phyloP scores from a whole-genome alignment of 2,888 invertebrate species.

The Aphidoletes aphidimyza region DNA sequence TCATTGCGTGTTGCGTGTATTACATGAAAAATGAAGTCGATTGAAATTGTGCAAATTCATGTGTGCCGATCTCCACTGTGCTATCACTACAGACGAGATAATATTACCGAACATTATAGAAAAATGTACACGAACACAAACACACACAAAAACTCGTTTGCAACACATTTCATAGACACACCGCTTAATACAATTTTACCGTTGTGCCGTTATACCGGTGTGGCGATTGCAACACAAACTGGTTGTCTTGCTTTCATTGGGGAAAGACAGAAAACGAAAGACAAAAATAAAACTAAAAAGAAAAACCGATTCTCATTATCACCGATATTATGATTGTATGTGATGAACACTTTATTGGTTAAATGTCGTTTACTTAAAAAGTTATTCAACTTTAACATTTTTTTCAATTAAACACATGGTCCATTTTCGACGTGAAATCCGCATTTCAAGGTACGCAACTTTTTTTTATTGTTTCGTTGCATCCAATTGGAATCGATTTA shows the following conservation, averaged over 20 bases:
- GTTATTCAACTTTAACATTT: conserved; percentile 50
- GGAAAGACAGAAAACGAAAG: not conserved
- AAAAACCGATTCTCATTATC: conserved; percentile 17
- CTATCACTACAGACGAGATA: not conserved
- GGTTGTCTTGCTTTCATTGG: not conserved
- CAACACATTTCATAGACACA: not conserved
- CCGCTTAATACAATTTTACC: not conserved
- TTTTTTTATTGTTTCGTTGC: no score
- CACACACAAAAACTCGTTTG: conserved; percentile 15
- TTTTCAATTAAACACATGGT: not conserved
- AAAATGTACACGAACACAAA: not conserved
- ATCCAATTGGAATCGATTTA: not conserved
- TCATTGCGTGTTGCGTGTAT: conserved; percentile 38
- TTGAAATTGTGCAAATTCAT: not conserved
- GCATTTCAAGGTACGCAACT: not conserved
- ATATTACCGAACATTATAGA: not conserved
- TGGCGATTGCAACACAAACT: not conserved
- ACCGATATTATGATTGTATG: not conserved
- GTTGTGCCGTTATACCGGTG: not conserved
- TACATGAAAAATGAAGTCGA: conserved; percentile 23
- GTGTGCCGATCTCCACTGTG: not conserved
- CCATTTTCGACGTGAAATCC: not conserved
- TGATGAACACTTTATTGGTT: conserved; percentile 26
- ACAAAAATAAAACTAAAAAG: not conserved
- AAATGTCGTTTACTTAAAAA: not conserved